Conservation (phyloP, 2,113 vertebrate genomes). For the Pygathrix nemaeus region DNA sequence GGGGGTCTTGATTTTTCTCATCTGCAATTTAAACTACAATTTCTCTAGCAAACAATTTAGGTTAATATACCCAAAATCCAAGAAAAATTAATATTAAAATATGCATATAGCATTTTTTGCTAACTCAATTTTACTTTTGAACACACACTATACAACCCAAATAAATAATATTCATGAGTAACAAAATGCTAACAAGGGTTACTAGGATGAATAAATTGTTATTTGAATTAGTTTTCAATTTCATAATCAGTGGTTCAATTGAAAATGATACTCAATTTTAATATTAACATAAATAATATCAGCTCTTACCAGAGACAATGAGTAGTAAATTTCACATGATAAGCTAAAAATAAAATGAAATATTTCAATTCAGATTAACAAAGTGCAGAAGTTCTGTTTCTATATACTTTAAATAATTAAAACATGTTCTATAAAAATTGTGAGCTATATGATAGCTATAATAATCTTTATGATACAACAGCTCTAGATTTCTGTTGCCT, state of each 20-base stretch:
- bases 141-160: background rate
- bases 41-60: background rate
- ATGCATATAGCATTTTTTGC: background rate
- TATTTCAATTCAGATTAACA: constrained; percentile 13
- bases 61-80: background rate
- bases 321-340: background rate
- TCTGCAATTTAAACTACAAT: background rate
- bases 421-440: background rate
- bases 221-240: background rate
- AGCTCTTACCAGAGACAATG: constrained; percentile 3
- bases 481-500: background rate
- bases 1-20: background rate
- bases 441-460: background rate
- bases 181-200: background rate
- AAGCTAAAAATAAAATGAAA: background rate
- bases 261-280: constrained; percentile 35
- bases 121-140: background rate
- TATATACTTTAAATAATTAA: background rate
- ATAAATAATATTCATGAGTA: background rate
- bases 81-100: background rate
- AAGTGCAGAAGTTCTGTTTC: background rate
- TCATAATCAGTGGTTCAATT: background rate
- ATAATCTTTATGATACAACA: background rate
- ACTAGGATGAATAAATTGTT: background rate
- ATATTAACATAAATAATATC: background rate